Conservation (phyloP, 2,888 invertebrate species). For the Diachrysia chrysitis region DNA sequence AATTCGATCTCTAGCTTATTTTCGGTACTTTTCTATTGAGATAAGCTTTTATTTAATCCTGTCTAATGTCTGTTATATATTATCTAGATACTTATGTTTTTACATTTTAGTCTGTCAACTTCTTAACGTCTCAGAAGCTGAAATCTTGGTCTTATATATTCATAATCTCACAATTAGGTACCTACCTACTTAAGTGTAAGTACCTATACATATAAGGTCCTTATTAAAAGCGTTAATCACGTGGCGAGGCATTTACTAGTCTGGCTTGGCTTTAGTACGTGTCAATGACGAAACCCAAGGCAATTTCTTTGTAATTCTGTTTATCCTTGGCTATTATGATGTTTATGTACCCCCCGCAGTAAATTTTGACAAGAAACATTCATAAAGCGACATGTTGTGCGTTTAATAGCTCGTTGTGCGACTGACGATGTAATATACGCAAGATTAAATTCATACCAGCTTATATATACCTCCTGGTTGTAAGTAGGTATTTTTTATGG, state of each 20-base stretch:
- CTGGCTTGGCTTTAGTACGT: constrained; percentile 13
- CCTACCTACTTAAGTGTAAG: not conserved
- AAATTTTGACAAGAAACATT: constrained; percentile 44
- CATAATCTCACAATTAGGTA: not conserved
- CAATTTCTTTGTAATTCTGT: constrained; percentile 38
- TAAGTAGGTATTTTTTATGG: constrained; percentile 42
- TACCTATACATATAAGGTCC: no score
- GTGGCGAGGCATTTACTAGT: not conserved
- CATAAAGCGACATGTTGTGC: constrained; percentile 59
- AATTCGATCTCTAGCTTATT: no score
- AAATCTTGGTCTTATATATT: not conserved
- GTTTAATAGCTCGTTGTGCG: constrained; percentile 53
- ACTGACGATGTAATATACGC: constrained; percentile 38
- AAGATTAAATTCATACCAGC: constrained; percentile 47
- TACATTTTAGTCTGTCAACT: no score
- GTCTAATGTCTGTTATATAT: no score
- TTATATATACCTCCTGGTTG: constrained; percentile 52
- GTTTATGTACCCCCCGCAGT: constrained; percentile 20
- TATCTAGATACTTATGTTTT: no score
- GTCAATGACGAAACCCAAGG: constrained; percentile 26
- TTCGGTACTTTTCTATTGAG: no score
- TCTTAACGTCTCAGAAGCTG: not conserved
- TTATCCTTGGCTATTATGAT: constrained; percentile 16
- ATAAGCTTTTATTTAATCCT: no score
- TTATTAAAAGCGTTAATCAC: constrained; percentile 4